These are phyloP conservation scores for Jordanella pulchra DNA, from an alignment of 2,797 vertebrate genomes.

Conservation along the genomic window DNA sequence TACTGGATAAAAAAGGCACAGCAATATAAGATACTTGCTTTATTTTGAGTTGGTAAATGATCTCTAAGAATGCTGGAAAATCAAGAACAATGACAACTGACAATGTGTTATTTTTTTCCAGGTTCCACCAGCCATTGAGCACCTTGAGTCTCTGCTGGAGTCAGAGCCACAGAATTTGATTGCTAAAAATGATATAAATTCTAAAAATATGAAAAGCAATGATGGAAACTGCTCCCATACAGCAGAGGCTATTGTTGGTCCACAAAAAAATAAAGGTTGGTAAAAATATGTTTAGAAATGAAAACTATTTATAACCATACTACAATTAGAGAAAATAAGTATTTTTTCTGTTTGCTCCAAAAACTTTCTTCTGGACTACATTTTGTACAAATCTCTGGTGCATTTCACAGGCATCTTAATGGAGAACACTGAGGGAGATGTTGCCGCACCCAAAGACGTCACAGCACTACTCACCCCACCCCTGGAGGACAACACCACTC, in stretches of 20 bases:
- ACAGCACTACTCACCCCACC: conserved; percentile 85
- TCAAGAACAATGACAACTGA: conserved; percentile 16
- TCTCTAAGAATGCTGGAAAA: conserved; percentile 11
- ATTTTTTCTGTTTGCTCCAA: neutral
- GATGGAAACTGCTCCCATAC: conserved; percentile 41
- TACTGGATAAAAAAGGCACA: conserved; percentile 57
- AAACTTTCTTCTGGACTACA: neutral
- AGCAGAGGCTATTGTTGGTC: conserved; percentile 47
- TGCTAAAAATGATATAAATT: conserved; percentile 78
- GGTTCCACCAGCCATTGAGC: conserved; percentile 90
- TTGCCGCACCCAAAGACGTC: conserved; percentile 81
- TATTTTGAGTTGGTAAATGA: conserved; percentile 29
- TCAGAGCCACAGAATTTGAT: conserved; percentile 62
- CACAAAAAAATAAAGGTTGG: conserved; percentile 87
- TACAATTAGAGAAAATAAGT: neutral
- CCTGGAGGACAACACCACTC: conserved; percentile 86
- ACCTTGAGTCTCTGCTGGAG: conserved; percentile 80
- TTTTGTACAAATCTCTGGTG: conserved; percentile 14
- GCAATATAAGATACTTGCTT: conserved; percentile 37
- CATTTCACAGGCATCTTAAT: conserved; percentile 80
- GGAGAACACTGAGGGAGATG: conserved; percentile 82
- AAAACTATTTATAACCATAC: conserved; percentile 4
- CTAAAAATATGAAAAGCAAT: conserved; percentile 49
- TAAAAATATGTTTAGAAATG: conserved; percentile 38
- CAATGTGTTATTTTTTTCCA: conserved; percentile 63